A percentile compares a stretch with the other conserved stretches of the same genome.
phyloP scores from a whole-genome alignment of 2,113 vertebrate species.

The Lepus americanus region DNA sequence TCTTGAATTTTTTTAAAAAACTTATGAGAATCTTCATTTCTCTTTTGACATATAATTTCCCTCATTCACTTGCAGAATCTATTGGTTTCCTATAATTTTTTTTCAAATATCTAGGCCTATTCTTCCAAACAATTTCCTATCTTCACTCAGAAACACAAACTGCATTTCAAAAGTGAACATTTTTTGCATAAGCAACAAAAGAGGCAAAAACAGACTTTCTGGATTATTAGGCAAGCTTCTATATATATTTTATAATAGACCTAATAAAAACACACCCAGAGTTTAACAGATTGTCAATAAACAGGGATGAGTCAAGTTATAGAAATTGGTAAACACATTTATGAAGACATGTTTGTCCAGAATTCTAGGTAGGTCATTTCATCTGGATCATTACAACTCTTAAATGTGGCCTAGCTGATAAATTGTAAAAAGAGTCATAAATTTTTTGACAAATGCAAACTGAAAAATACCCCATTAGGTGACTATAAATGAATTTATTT shows the following conservation, averaged over 20 bases:
- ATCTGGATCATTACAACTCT: not conserved
- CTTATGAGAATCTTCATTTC: too few species aligned
- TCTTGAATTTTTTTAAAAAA: too few species aligned
- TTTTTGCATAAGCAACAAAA: not conserved
- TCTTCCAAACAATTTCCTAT: not conserved
- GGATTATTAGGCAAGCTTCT: not conserved
- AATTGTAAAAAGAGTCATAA: constrained; percentile 1
- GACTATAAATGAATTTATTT: not conserved
- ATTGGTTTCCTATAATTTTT: too few species aligned
- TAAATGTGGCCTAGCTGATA: not conserved
- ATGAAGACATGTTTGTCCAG: not conserved
- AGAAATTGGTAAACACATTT: not conserved
- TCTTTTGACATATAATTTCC: too few species aligned
- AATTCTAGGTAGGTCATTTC: not conserved
- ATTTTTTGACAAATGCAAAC: not conserved
- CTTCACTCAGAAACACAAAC: not conserved
- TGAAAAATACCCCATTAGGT: not conserved
- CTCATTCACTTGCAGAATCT: too few species aligned
- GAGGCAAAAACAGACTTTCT: not conserved
- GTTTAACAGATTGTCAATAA: not conserved
- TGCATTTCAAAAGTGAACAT: not conserved
- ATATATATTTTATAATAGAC: not conserved
- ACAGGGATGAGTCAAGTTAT: not conserved
- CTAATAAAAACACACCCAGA: not conserved
- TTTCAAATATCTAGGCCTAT: not conserved